A percentile compares a stretch with the other conserved stretches of the same genome.
phyloP scores from a whole-genome alignment of 2,113 vertebrate species.

The Stomatorhinus ivindoensis region DNA sequence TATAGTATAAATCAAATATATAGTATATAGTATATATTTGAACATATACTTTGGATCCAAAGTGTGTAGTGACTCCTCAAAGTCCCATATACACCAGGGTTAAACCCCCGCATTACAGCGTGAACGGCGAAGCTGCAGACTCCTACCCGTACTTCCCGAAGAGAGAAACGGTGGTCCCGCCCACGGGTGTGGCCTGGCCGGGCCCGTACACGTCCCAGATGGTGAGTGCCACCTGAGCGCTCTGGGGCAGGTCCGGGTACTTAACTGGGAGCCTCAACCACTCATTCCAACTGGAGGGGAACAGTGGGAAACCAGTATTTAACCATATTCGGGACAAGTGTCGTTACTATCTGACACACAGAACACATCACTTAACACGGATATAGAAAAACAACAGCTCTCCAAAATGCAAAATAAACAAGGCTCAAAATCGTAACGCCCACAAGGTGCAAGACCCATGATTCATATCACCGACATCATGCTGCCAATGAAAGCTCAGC shows the following conservation, averaged over 20 bases:
- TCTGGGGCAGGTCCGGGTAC: slow-evolving; percentile 91
- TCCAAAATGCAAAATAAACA: not conserved
- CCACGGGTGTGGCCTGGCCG: slow-evolving; percentile 85
- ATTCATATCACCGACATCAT: not conserved
- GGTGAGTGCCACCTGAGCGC: slow-evolving; percentile 87
- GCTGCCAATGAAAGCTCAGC: not conserved
- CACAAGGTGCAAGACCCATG: not conserved
- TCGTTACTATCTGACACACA: not conserved
- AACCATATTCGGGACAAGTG: not conserved
- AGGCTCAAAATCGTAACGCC: not conserved
- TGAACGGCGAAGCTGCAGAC: not conserved
- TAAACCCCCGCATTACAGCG: not conserved
- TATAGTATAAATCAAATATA: too few species aligned
- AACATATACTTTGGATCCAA: not conserved
- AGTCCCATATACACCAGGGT: not conserved
- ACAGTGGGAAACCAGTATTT: not conserved
- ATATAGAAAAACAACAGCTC: not conserved
- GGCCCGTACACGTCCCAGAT: slow-evolving; percentile 97
- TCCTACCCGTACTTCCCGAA: slow-evolving; percentile 94
- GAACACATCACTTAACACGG: not conserved
- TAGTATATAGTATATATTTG: too few species aligned
- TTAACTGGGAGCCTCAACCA: slow-evolving; percentile 94
- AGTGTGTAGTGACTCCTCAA: not conserved
- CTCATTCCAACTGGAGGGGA: slow-evolving; percentile 81
- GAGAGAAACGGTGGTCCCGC: slow-evolving; percentile 88